Percentiles rank a stretch among this genome's conserved stretches.
These are phyloP conservation scores for Tenthredo amoena DNA, from an alignment of 2,888 invertebrate genomes.

Conservation along the genomic window DNA sequence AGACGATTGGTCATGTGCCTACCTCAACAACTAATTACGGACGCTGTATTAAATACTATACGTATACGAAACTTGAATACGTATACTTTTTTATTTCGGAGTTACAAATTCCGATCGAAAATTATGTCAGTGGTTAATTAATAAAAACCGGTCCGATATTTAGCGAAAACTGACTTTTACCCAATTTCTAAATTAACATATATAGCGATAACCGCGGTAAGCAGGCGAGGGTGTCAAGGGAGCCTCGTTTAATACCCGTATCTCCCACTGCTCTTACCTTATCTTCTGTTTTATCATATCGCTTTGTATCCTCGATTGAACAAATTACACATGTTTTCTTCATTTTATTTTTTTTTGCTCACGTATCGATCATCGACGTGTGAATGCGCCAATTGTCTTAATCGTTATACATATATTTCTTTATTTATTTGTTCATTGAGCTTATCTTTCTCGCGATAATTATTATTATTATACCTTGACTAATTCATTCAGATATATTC, in stretches of 20 bases:
- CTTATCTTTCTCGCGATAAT: too few species aligned
- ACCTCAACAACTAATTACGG: not conserved
- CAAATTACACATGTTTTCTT: not conserved
- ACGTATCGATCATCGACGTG: not conserved
- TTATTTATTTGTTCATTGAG: too few species aligned
- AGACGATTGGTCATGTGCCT: not conserved
- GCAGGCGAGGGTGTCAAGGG: not conserved
- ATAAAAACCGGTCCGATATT: not conserved
- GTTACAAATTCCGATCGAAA: not conserved
- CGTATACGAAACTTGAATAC: not conserved
- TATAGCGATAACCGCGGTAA: not conserved
- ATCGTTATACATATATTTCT: not conserved
- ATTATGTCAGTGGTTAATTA: not conserved
- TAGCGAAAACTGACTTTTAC: not conserved
- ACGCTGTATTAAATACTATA: not conserved
- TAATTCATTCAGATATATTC: not conserved
- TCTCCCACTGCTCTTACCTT: not conserved
- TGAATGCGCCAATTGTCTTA: not conserved
- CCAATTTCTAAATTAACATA: not conserved
- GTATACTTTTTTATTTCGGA: not conserved
- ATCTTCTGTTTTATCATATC: not conserved
- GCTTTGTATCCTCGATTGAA: not conserved
- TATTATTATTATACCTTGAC: too few species aligned
- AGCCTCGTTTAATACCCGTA: not conserved
- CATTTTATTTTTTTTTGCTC: not conserved